A percentile compares a stretch with the other conserved stretches of the same genome.
These are phyloP conservation scores for Phaedon cochleariae DNA, from an alignment of 2,888 invertebrate species.

Conservation along the genomic window DNA sequence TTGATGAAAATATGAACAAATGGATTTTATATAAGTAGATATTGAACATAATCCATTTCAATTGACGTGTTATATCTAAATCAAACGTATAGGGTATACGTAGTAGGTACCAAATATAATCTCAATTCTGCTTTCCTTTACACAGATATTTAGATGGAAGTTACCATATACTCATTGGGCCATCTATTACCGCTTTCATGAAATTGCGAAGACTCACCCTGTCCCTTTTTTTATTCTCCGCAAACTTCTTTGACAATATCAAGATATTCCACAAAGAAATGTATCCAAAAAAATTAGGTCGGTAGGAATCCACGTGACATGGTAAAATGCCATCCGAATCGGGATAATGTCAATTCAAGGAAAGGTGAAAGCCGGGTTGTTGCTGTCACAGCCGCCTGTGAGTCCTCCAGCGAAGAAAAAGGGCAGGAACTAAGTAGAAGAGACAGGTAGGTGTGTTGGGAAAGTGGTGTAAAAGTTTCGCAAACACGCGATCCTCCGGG, in stretches of 20 bases:
- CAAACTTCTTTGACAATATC: neutral
- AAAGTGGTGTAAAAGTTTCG: constrained; percentile 39
- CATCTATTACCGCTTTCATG: no score
- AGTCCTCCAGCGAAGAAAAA: constrained; percentile 17
- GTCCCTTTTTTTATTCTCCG: no score
- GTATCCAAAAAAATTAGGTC: neutral
- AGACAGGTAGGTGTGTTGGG: constrained; percentile 35
- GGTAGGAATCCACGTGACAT: neutral
- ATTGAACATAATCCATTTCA: no score
- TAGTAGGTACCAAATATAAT: no score
- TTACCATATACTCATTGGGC: no score
- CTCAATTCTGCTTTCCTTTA: no score
- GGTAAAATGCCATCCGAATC: neutral
- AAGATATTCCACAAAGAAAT: neutral
- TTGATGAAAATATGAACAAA: no score
- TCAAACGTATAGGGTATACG: no score
- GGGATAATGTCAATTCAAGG: neutral
- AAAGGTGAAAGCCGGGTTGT: constrained; percentile 11
- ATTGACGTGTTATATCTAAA: no score
- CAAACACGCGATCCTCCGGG: constrained; percentile 45
- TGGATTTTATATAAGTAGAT: no score
- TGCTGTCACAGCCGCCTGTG: constrained; percentile 2
- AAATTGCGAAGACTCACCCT: no score
- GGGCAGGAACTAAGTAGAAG: constrained; percentile 26
- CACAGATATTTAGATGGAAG: no score